These are phyloP conservation scores for Lissocephala sabroskyi DNA, from an alignment of 2,888 invertebrate species.

Conservation along the genomic window DNA sequence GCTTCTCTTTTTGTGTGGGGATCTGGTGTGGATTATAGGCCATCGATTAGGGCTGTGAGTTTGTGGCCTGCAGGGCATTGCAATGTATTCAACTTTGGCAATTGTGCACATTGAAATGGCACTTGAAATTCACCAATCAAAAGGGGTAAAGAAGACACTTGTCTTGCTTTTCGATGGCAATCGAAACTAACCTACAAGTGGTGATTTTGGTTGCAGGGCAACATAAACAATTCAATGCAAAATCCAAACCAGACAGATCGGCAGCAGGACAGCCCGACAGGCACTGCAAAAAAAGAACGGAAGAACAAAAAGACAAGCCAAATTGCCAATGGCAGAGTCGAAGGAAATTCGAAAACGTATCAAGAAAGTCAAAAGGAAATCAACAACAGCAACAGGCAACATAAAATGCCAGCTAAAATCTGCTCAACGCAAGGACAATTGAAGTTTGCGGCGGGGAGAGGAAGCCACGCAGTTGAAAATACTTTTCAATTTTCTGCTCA, in stretches of 20 bases:
- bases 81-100: too few species aligned
- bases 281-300: neutral
- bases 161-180: slow-evolving; percentile 64
- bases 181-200: slow-evolving; percentile 59
- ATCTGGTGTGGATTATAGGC: too few species aligned
- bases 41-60: too few species aligned
- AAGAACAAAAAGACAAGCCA: slow-evolving; percentile 19
- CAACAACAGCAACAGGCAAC: slow-evolving; percentile 2
- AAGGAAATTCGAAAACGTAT: slow-evolving; percentile 8
- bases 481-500: slow-evolving; percentile 64
- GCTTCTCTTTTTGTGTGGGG: too few species aligned
- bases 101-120: too few species aligned
- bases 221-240: slow-evolving; percentile 49
- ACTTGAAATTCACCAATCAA: too few species aligned
- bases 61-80: too few species aligned
- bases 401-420: neutral
- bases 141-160: slow-evolving; percentile 25
- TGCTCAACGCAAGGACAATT: neutral
- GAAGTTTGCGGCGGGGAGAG: neutral
- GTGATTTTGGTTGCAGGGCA: slow-evolving; percentile 54
- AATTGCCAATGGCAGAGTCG: slow-evolving; percentile 31
- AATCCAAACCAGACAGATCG: slow-evolving; percentile 8
- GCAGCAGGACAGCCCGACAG: neutral
- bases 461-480: slow-evolving; percentile 38
- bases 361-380: slow-evolving; percentile 5